Evolutionary conservation across 2,113 vertebrate genomes (phyloP).

Genomic region (Oceanodroma tethys): DNA sequence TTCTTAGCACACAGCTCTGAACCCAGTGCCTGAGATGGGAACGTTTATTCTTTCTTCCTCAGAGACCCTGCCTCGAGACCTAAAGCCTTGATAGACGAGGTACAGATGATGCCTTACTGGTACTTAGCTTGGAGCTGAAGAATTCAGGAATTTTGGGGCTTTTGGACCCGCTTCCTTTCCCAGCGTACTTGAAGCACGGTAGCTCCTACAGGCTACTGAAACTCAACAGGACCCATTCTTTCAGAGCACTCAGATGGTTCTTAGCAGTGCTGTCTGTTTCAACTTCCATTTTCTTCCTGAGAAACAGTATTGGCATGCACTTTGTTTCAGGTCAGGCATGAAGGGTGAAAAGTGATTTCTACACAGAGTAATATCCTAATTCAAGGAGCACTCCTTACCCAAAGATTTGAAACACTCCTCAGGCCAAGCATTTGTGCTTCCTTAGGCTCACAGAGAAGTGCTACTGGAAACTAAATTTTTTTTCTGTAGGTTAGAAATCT

Average conservation of each 20-base stretch:
- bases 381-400: not conserved
- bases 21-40: not conserved
- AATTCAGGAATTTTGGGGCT: not conserved
- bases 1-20: not conserved
- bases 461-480: not conserved
- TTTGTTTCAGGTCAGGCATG: not conserved
- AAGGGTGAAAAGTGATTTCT: not conserved
- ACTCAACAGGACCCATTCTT: not conserved
- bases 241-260: not conserved
- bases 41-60: not conserved
- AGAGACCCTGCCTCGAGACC: not conserved
- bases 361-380: not conserved
- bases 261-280: not conserved
- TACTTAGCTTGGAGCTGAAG: not conserved
- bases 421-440: not conserved
- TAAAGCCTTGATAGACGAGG: not conserved
- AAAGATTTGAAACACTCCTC: not conserved
- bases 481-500: not conserved
- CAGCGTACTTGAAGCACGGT: not conserved
- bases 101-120: not conserved
- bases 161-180: not conserved
- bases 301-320: not conserved
- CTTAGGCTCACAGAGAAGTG: not conserved
- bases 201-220: not conserved
- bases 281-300: not conserved